Base-by-base conservation (phyloP, 2,797 vertebrate species). In the Liasis olivaceus region DNA sequence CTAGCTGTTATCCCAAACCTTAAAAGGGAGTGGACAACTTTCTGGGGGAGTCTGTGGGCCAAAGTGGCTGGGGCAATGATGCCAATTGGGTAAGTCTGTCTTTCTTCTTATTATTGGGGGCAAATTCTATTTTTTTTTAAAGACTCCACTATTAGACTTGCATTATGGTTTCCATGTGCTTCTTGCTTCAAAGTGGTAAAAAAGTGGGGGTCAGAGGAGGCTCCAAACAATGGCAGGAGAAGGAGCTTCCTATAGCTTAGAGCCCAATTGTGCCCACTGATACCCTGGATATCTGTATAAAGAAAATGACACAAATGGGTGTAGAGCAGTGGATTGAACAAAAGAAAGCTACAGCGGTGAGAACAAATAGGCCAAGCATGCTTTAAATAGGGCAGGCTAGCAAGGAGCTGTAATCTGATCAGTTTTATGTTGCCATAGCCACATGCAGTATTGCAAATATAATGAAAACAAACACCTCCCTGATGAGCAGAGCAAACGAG, bases 361-460 rank as follows among this genome's bases (percentile, higher is more conserved):
- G 92, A 96, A 92, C 77, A 72, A 72, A 91, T 89, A 84, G 95
- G 86, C 91, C 89, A 0, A 51, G 90, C 54, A 91, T 92, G 0
- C 91, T 95, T 93, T 87, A 93, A 94, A 93, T 3, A 60, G 88
- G 20, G 88, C 54, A 85, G 91, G 28, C 28, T 31, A 20, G 94
- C 51, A 91, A 0, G 4, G 93, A 64, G 88, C 85, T 8, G 72
- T 94, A 91, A 66, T 62, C 66, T 64, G 13, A 88, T 90, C 89
- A 77, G 88, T 88, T 89, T 12, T 24, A 86, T 95, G 89, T 87
- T 64, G 93, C 59, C 0, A 0, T 60, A 89, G 93, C 59, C 59
- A 90, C 91, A 92, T 88, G 0, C 64, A 66, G 36, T 51, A 28
- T 58, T 87, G 84, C 94, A 95, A 90, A 93, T 85, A 85, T 0